Conservation (phyloP, 2,797 vertebrate genomes). For the Phaenicophaeus curvirostris region DNA sequence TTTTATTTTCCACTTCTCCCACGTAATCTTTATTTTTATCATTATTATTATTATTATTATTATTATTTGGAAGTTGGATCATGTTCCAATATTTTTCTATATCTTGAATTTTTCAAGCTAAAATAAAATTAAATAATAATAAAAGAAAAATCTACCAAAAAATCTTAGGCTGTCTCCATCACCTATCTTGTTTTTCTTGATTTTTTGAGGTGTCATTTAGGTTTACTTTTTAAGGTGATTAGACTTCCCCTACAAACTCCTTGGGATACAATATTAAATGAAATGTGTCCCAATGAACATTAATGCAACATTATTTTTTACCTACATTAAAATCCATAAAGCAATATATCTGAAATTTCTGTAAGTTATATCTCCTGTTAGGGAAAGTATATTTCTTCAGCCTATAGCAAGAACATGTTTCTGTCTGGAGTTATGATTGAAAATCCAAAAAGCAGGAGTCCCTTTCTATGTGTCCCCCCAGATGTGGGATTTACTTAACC, state of each 20-base stretch:
- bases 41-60: constrained; percentile 44
- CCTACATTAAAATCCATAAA: neutral
- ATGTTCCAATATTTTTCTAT: neutral
- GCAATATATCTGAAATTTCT: neutral
- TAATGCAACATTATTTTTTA: neutral
- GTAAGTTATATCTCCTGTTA: neutral
- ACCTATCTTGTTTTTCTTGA: neutral
- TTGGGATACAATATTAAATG: neutral
- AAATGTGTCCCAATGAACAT: neutral
- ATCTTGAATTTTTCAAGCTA: neutral
- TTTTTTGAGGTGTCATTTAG: neutral
- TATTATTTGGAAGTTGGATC: constrained; percentile 31
- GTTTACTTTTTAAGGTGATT: neutral
- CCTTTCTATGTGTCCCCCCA: neutral
- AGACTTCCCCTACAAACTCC: neutral
- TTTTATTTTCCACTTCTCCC: constrained; percentile 56
- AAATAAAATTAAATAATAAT: neutral
- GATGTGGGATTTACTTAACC: neutral
- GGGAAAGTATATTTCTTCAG: neutral
- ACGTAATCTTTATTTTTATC: constrained; percentile 61
- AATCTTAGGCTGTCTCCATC: neutral
- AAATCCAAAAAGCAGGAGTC: neutral
- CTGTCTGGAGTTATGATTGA: neutral
- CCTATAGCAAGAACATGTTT: neutral
- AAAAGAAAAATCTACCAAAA: neutral